Percentiles rank a stretch among this genome's conserved stretches.
These are phyloP conservation scores for Xanthorhoe designata DNA, from an alignment of 2,888 invertebrate species.

Conservation along the genomic window DNA sequence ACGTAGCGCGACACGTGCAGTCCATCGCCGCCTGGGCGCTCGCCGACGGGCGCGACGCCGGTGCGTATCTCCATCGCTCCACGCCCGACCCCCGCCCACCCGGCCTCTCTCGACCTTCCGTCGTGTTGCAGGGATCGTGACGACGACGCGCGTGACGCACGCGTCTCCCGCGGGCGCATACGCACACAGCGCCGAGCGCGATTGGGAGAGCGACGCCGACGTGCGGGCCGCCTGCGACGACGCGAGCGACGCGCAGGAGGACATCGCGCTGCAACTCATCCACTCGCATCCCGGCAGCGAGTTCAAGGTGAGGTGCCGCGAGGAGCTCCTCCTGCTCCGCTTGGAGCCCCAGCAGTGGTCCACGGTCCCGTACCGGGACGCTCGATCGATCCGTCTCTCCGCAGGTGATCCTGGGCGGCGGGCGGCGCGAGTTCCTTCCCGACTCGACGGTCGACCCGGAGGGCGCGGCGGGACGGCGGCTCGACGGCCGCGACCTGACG, in stretches of 20 bases:
- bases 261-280: conserved; percentile 90
- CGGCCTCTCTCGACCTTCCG: not conserved
- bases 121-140: conserved; percentile 76
- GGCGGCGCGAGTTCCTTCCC: conserved; percentile 87
- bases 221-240: conserved; percentile 67
- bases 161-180: conserved; percentile 90
- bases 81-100: not conserved
- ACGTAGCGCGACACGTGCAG: conserved; percentile 77
- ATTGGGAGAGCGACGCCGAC: conserved; percentile 89
- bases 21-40: conserved; percentile 89
- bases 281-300: conserved; percentile 31
- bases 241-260: conserved; percentile 79
- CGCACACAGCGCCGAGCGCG: conserved; percentile 87
- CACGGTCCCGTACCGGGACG: not conserved
- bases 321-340: conserved; percentile 60
- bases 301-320: conserved; percentile 77
- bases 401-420: conserved; percentile 89
- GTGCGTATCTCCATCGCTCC: conserved; percentile 37
- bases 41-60: conserved; percentile 62
- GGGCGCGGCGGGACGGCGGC: conserved; percentile 69
- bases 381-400: not conserved
- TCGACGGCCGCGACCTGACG: conserved; percentile 88
- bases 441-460: conserved; percentile 78
- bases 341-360: too few species aligned
- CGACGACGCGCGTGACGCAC: conserved; percentile 91